These are phyloP conservation scores for Hormaphis cornu DNA, from an alignment of 1,140 invertebrate genomes.

Conservation along the genomic window DNA sequence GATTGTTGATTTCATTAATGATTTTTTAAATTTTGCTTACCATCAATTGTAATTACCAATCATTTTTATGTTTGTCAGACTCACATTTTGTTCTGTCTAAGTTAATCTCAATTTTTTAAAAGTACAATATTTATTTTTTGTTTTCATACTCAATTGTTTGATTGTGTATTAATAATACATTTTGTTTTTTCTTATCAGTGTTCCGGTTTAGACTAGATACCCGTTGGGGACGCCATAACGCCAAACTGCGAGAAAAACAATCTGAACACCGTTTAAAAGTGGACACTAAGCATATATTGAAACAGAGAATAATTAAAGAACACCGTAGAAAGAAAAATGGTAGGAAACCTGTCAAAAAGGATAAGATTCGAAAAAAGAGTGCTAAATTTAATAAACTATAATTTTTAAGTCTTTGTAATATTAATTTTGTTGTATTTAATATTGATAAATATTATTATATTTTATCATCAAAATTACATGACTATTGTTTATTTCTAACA, in stretches of 20 bases:
- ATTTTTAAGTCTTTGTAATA: background rate
- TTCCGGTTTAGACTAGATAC: conserved; percentile 34
- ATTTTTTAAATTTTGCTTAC: too few relatives aligned
- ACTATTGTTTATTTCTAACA: too few relatives aligned
- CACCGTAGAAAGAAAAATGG: conserved; percentile 35
- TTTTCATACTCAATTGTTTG: background rate
- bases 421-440: too few relatives aligned
- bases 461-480: too few relatives aligned
- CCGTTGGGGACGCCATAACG: conserved; percentile 37
- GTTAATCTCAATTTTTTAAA: too few relatives aligned
- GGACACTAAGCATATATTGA: conserved; percentile 37
- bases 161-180: background rate
- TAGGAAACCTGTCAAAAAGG: conserved; percentile 33
- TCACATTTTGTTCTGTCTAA: too few relatives aligned
- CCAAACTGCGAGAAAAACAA: conserved; percentile 35
- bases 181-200: conserved; percentile 25
- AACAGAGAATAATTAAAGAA: conserved; percentile 38
- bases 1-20: too few relatives aligned
- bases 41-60: background rate
- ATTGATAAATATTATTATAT: too few relatives aligned
- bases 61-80: too few relatives aligned
- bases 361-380: conserved; percentile 33
- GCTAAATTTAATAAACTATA: conserved; percentile 33
- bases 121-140: background rate
- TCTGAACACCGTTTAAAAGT: conserved; percentile 33